Percentiles rank a stretch among this genome's conserved stretches.
Conservation (phyloP, 2,113 vertebrate species). For the Catharus fuscescens region DNA sequence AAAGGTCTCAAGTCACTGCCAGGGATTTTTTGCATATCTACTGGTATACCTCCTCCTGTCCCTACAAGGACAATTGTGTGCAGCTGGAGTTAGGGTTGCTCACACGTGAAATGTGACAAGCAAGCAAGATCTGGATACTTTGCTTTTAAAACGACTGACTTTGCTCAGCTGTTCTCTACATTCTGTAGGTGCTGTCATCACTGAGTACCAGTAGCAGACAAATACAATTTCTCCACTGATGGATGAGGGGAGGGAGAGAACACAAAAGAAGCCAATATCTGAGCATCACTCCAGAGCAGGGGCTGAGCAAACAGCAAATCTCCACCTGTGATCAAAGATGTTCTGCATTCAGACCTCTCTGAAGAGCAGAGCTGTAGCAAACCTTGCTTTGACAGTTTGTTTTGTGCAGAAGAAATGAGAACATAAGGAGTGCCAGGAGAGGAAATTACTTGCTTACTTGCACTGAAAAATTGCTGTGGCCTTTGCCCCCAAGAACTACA, state of each 20-base stretch:
- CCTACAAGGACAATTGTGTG: background rate
- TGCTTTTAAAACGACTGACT: background rate
- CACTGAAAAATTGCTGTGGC: background rate
- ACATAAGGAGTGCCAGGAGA: background rate
- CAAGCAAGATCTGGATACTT: background rate
- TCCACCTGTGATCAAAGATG: background rate
- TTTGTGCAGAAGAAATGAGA: slow-evolving; percentile 2
- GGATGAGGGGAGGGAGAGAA: background rate
- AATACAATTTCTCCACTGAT: background rate
- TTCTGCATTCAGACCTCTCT: background rate
- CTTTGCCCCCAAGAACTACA: background rate
- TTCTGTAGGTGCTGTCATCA: background rate
- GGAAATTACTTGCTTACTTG: background rate
- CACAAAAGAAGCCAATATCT: background rate
- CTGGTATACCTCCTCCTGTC: background rate
- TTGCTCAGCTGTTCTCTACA: background rate
- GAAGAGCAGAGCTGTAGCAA: background rate
- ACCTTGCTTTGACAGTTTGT: background rate
- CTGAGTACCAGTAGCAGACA: background rate
- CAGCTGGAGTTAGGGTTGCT: background rate
- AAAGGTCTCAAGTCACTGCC: background rate
- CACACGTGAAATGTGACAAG: accelerated
- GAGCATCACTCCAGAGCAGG: background rate
- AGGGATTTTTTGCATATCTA: background rate
- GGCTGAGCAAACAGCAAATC: background rate